phyloP scores from a whole-genome alignment of 2,797 vertebrate genomes.

The Muscicapa comitata region DNA sequence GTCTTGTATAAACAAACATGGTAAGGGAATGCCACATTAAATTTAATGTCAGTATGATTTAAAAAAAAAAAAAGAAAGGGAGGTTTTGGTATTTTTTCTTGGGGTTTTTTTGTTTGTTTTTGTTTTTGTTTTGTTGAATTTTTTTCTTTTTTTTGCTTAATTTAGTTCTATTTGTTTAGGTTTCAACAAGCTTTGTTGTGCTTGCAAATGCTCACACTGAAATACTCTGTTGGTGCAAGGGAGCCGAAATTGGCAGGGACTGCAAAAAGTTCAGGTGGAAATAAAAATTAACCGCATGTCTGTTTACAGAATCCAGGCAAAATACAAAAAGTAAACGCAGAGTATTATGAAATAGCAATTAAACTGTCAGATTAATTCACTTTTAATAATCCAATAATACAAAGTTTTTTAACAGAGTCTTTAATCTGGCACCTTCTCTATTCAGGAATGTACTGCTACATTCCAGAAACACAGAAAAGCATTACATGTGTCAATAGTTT shows the following conservation, averaged over 20 bases:
- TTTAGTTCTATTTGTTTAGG: background rate
- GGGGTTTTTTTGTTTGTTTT: background rate
- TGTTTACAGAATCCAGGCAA: constrained; percentile 11
- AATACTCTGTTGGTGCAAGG: background rate
- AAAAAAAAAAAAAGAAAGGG: background rate
- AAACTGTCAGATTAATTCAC: background rate
- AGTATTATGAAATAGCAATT: background rate
- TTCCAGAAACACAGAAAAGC: background rate
- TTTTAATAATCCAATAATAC: background rate
- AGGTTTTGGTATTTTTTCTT: too few relatives aligned
- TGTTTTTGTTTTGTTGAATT: too few relatives aligned
- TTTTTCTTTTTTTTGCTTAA: background rate
- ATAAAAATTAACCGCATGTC: constrained; percentile 11
- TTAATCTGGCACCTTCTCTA: background rate
- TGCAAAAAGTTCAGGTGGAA: background rate
- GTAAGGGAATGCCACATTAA: background rate
- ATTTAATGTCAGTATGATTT: background rate
- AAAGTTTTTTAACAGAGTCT: background rate
- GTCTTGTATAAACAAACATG: background rate
- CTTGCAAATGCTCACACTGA: background rate
- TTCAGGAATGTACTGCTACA: background rate
- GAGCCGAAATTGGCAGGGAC: background rate
- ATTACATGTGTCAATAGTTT: background rate
- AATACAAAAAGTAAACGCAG: background rate
- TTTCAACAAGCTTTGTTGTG: background rate